These are phyloP conservation scores for Saimiri boliviensis DNA, from an alignment of 2,113 vertebrate genomes.

Conservation along the genomic window DNA sequence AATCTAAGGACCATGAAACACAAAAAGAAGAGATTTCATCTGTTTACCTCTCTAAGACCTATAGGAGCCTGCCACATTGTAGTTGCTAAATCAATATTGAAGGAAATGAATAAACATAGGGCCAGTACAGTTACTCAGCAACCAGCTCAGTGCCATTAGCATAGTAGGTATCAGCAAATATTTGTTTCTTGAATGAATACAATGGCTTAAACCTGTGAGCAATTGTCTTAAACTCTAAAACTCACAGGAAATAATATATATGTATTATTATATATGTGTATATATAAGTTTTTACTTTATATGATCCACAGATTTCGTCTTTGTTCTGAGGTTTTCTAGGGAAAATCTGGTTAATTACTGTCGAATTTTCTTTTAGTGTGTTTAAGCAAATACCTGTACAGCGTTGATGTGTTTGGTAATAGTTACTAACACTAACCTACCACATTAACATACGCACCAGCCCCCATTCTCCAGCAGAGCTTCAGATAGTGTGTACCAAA, in stretches of 20 bases:
- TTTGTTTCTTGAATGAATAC: not conserved
- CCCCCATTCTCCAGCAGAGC: not conserved
- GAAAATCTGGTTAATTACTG: not conserved
- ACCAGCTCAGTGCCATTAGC: not conserved
- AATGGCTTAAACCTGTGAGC: not conserved
- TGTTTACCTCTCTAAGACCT: not conserved
- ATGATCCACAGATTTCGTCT: not conserved
- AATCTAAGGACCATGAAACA: not conserved
- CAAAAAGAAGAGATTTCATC: not conserved
- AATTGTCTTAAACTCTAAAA: constrained; percentile 2
- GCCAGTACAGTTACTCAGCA: not conserved
- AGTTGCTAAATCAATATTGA: not conserved
- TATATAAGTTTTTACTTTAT: not conserved
- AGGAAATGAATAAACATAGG: not conserved
- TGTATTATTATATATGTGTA: not conserved
- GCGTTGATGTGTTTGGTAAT: not conserved
- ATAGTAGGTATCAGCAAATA: not conserved
- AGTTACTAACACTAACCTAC: not conserved
- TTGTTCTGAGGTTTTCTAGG: not conserved
- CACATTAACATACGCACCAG: not conserved
- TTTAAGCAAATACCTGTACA: not conserved
- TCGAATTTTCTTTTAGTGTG: not conserved
- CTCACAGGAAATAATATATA: not conserved
- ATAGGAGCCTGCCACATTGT: not conserved
- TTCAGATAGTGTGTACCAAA: not conserved